Percentiles rank a stretch among this genome's conserved stretches.
Evolutionary conservation across 2,797 vertebrate genomes (phyloP).

Genomic region (Pogonophryne albipinna): DNA sequence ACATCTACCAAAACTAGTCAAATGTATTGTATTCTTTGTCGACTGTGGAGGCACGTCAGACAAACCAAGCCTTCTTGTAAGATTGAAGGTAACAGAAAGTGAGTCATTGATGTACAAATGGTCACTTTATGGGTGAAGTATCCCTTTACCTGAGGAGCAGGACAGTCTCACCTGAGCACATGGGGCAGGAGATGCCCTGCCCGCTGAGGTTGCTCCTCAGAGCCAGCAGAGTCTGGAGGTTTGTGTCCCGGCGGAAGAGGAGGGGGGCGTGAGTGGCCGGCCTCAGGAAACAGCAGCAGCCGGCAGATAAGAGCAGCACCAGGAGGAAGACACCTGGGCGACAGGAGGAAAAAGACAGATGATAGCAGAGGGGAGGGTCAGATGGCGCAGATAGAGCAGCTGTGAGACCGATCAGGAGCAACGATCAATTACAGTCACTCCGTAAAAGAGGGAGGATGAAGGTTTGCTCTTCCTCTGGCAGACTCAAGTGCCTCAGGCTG

Average conservation of each 20-base stretch:
- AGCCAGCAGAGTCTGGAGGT: slow-evolving; percentile 95
- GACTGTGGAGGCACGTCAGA: too few species aligned
- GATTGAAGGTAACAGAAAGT: too few species aligned
- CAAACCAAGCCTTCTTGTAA: too few species aligned
- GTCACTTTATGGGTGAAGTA: not conserved
- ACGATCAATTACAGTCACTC: slow-evolving; percentile 46
- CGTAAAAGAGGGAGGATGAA: slow-evolving; percentile 41
- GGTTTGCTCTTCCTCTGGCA: slow-evolving; percentile 44
- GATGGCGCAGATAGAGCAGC: slow-evolving; percentile 42
- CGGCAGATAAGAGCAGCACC: slow-evolving; percentile 90
- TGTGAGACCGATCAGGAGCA: slow-evolving; percentile 31
- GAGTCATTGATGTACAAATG: too few species aligned
- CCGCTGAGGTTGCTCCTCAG: slow-evolving; percentile 97
- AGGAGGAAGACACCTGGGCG: slow-evolving; percentile 89
- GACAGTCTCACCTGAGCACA: slow-evolving; percentile 92
- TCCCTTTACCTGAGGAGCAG: not conserved
- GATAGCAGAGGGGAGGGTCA: slow-evolving; percentile 34
- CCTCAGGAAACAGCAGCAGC: slow-evolving; percentile 92
- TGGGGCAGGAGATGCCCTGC: slow-evolving; percentile 96
- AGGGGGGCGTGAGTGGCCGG: slow-evolving; percentile 94
- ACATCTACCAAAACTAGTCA: too few species aligned
- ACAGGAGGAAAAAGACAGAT: slow-evolving; percentile 47
- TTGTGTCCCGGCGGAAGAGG: slow-evolving; percentile 95
- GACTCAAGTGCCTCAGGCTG: slow-evolving; percentile 18
- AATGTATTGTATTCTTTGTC: too few species aligned